Conservation (phyloP, 1,140 invertebrate species). For the Sycophaga agraensis region DNA sequence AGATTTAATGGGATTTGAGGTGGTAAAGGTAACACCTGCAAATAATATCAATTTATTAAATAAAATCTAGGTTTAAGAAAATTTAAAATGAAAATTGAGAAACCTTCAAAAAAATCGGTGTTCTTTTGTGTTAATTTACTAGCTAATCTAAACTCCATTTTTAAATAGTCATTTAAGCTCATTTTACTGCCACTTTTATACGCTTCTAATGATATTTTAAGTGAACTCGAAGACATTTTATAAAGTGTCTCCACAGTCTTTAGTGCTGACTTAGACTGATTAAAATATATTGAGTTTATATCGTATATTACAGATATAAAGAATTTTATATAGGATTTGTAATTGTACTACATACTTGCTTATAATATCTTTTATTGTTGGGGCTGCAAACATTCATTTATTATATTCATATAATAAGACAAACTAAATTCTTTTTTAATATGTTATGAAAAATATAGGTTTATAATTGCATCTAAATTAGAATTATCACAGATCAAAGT, state of each 20-base stretch:
- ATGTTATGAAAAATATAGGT: constrained; percentile 59
- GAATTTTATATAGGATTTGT: background rate
- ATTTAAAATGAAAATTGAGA: too few species aligned
- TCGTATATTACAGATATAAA: background rate
- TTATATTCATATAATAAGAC: constrained; percentile 72
- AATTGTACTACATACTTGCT: constrained; percentile 31
- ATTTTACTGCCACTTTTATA: constrained; percentile 74
- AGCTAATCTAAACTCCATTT: constrained; percentile 88
- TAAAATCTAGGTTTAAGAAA: too few species aligned
- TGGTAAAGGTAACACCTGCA: too few species aligned
- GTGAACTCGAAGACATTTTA: constrained; percentile 90
- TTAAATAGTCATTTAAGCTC: constrained; percentile 80
- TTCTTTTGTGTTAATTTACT: constrained; percentile 64
- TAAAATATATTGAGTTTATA: constrained; percentile 32
- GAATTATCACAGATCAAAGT: constrained; percentile 63
- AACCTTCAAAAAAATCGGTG: constrained; percentile 94
- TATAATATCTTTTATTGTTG: constrained; percentile 73
- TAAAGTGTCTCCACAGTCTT: constrained; percentile 66
- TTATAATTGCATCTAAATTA: constrained; percentile 64
- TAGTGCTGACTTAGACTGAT: constrained; percentile 63
- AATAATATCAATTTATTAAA: too few species aligned
- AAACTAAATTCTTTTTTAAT: constrained; percentile 72
- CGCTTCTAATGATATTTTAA: constrained; percentile 84
- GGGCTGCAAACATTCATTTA: constrained; percentile 65
- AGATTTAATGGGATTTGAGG: too few species aligned